A percentile compares a stretch with the other conserved stretches of the same genome.
These are phyloP conservation scores for Hoplodrina ambigua DNA, from an alignment of 2,888 invertebrate genomes.

Conservation along the genomic window DNA sequence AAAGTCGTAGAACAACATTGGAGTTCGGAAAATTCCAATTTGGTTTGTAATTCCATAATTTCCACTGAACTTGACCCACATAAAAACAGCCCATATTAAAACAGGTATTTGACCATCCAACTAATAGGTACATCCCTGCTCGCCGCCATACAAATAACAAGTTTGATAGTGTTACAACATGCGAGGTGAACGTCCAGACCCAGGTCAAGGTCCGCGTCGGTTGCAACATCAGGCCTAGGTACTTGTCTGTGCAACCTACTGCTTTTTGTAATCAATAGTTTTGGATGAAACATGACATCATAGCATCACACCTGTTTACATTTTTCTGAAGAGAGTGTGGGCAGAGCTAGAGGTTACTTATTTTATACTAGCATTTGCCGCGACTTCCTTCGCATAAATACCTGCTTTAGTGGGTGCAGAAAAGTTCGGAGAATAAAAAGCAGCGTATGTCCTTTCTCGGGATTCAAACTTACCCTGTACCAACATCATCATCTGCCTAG, in stretches of 20 bases:
- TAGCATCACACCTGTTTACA: background rate
- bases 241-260: conserved; percentile 43
- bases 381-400: too few species aligned
- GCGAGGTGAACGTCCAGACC: conserved; percentile 48
- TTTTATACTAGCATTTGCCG: too few species aligned
- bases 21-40: too few species aligned
- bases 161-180: conserved; percentile 41
- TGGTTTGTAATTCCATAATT: background rate
- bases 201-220: conserved; percentile 45
- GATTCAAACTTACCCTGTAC: too few species aligned
- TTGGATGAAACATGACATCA: conserved; percentile 26
- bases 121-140: conserved; percentile 14
- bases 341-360: background rate
- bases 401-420: too few species aligned
- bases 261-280: conserved; percentile 44
- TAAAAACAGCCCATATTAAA: conserved; percentile 21
- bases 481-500: too few species aligned
- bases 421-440: too few species aligned
- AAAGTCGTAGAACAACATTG: too few species aligned
- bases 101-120: background rate
- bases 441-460: too few species aligned
- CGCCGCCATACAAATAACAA: conserved; percentile 25
- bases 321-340: background rate
- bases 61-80: conserved; percentile 25
- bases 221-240: conserved; percentile 18